Base-by-base conservation (phyloP, 2,888 invertebrate genomes). In the Polydrusus tereticollis region DNA sequence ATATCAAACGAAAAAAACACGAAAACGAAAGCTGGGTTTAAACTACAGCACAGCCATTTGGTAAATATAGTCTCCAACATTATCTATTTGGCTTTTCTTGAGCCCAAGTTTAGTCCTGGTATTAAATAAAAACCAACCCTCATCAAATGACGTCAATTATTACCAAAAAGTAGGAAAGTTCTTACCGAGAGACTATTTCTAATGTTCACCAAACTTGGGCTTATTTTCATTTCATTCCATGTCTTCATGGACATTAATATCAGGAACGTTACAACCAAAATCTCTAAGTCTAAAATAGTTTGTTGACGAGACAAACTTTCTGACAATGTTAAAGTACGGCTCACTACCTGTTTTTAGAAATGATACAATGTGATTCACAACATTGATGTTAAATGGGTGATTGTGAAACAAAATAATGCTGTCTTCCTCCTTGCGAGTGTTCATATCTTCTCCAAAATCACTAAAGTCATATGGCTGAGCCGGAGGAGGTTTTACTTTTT, bases 341-440 rank as follows among this genome's bases (percentile, higher is more conserved):
- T 33, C 50, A 18, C 38, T 68, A 8, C 21, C 47, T 1, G 47
- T 63, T 16, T 72, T 74, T 8, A 76, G 64, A 57, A 75, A 75
- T 16, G 36, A 43, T 1, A 64, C 73, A 6, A 68, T 58, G 21
- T 72, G 62, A 18, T n/a, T 52, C 18, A 73, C 45, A 26, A 75
- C 65, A 36, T 75, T 36, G 26, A 76, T 65, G 33, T 76, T 72
- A 50, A 76, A 67, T 1, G 72, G 75, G 21, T 71, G 71, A 38
- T 41, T 33, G 16, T 65, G 65, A 33, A 72, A 69, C 18, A 76
- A 38, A 5, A 69, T 12, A 5, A 73, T 41, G 20, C 69, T 70
- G 6, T 76, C 70, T 50, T 74, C 69, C 14, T 70, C 58, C 16
- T 65, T 60, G 10, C 16, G 36, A 6, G 47, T 47, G 16, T 20